Conservation (phyloP, 2,113 vertebrate species). For the Lasiurus borealis region DNA sequence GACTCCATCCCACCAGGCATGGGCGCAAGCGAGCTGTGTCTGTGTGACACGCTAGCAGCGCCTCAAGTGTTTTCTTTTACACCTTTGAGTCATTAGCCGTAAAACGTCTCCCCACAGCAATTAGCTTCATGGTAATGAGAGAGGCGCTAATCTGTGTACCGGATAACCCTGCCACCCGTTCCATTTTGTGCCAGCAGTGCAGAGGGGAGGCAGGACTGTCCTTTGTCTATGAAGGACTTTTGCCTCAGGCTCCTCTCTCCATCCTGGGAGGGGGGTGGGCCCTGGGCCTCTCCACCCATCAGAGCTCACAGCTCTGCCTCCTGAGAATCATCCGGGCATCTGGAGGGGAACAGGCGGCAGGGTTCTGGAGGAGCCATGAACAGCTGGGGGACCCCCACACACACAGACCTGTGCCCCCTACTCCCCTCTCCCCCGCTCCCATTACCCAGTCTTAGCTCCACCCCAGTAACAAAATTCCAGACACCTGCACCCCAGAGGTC, state of each 20-base stretch:
- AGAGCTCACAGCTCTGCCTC: background rate
- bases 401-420: no score
- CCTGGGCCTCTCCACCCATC: background rate
- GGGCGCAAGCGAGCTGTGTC: fast-evolving
- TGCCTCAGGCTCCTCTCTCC: fast-evolving
- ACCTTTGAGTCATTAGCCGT: background rate
- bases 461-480: fast-evolving
- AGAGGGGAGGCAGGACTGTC: fast-evolving
- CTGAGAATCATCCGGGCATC: background rate
- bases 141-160: background rate
- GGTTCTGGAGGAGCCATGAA: fast-evolving
- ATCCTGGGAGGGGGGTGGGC: background rate
- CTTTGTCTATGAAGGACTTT: background rate
- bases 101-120: background rate
- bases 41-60: fast-evolving
- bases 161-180: background rate
- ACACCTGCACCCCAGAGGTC: background rate
- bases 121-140: background rate
- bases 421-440: background rate
- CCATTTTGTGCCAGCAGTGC: background rate
- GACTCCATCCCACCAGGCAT: fast-evolving
- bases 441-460: fast-evolving
- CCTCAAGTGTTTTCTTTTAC: background rate
- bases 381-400: background rate
- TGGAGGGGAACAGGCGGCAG: no score